Base-by-base conservation (phyloP, 1,140 invertebrate species). In the Linepithema humile region DNA sequence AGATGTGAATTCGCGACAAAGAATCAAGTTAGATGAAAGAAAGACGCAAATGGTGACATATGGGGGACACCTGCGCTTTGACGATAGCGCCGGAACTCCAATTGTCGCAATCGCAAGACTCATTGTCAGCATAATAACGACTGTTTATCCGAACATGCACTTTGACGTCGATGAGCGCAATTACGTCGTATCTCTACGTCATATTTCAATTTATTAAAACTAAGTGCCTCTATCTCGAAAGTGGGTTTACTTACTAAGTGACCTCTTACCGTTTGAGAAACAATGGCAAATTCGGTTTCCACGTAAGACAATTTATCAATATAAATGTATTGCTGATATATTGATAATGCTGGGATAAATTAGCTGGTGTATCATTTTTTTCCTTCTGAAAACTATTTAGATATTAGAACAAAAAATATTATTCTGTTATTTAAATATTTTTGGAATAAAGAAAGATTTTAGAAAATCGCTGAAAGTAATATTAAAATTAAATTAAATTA, bases 61-160 rank as follows among this genome's bases (percentile, higher is more conserved):
- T 74, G 53, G 55, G 17, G 55, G 53, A 73, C 53, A 73, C 50
- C 53, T 73, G 50, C 23, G 50, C 35, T 20, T 73, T 40, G 50
- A 40, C 53, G 35, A 9, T 20, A 20, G 7, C 23, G 35, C 53
- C 35, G 72, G 72, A 74, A 74, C 53, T 74, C n/a, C 35, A 74
- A 74, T 74, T 74, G 53, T 74, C 40, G 48, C 23, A 73, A 73
- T 73, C 35, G 23, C 20, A 38, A 29, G 53, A 32, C 23, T 60
- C 20, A 20, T 12, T 9, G 23, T n/a, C n/a, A n/a, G n/a, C n/a
- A n/a, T 40, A 59, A 74, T 59, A 59, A 74, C 35, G 35, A n/a
- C 26, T 59, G 53, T 74, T 74, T 74, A 60, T 60, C 17, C 35
- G n/a, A 29, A 48, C 26, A 20, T 60, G 53, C 23, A 29, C 55